phyloP scores from a whole-genome alignment of 2,888 invertebrate genomes.

The Watsonalla binaria region DNA sequence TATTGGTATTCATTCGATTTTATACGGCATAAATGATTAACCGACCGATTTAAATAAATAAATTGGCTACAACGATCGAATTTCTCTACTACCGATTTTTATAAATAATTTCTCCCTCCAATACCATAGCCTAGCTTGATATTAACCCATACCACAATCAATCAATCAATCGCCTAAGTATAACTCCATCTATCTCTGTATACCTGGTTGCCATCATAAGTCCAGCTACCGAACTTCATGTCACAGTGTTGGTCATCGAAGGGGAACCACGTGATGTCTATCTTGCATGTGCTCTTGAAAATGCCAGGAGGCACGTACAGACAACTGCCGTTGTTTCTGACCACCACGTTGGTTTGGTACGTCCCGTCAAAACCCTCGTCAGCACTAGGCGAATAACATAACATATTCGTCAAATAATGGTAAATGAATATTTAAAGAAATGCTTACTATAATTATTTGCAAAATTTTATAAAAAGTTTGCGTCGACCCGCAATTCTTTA shows the following conservation, averaged over 20 bases:
- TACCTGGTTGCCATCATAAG: constrained; percentile 98
- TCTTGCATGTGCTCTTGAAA: constrained; percentile 99
- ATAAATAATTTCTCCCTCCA: background rate
- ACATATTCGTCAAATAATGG: constrained; percentile 20
- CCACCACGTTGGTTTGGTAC: constrained; percentile 99
- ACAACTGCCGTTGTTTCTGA: constrained; percentile 98
- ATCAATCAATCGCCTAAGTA: background rate
- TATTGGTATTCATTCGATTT: too few relatives aligned
- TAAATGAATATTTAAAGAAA: background rate
- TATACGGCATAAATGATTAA: too few relatives aligned
- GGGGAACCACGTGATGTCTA: constrained; percentile 99
- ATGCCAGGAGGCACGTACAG: constrained; percentile 99
- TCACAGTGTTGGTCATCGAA: constrained; percentile 99
- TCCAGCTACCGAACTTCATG: constrained; percentile 99
- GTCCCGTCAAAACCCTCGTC: constrained; percentile 99
- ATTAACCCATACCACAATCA: background rate
- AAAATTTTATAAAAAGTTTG: too few relatives aligned
- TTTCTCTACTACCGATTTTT: too few relatives aligned
- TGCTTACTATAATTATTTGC: too few relatives aligned
- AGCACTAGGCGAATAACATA: constrained; percentile 85
- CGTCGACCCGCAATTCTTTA: too few relatives aligned
- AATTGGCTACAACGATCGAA: too few relatives aligned
- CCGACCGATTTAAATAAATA: too few relatives aligned
- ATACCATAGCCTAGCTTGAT: background rate
- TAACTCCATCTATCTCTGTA: constrained; percentile 19